Evolutionary conservation across 2,797 vertebrate species (phyloP), one percentile per base, ranked within the genome.

Genomic region (Clarias fuscus): DNA sequence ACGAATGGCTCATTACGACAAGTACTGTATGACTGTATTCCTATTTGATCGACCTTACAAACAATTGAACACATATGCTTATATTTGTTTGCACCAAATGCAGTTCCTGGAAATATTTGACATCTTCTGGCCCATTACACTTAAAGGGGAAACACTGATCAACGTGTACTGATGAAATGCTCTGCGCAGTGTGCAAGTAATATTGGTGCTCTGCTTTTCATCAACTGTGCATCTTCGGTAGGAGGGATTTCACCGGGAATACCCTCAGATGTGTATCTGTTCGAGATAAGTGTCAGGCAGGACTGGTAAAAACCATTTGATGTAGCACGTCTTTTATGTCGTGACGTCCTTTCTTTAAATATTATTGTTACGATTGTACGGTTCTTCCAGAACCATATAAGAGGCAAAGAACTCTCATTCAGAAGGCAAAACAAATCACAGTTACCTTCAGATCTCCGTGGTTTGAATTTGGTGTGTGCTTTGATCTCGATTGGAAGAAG

Each of bases 231-330:
- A 22, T 59, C 77, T 62, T 79, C 22, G 5, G 76, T 59, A 65
- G 59, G 79, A 65, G 40, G 79, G 79, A 67, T 82, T 67, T 53
- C 79, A 13, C 62, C 27, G 79, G 79, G 61, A 82, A 82, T 53
- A 48, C 79, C 79, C 79, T 67, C 43, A 18, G 61, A 64, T 80
- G 59, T 62, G 77, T 40, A 64, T 80, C 77, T 80, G 77, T 62
- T 80, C 20, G 59, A 62, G 59, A 80, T 80, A 80, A 80, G 77
- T 80, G 77, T 80, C 77, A 80, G 59, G 77, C 77, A 40, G 59
- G 22, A 62, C 58, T 62, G 22, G 77, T 3, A 20, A 67, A 67
- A 81, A 81, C 7, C 62, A 67, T 82, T 30, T 53, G 37, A 82
- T 82, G 79, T 18, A 67, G 79, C 62, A 65, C 61, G 30, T 82